Evolutionary conservation across 1,140 invertebrate genomes (phyloP), one percentile per base, ranked within the genome.

Genomic region (Globodera ellingtonae): DNA sequence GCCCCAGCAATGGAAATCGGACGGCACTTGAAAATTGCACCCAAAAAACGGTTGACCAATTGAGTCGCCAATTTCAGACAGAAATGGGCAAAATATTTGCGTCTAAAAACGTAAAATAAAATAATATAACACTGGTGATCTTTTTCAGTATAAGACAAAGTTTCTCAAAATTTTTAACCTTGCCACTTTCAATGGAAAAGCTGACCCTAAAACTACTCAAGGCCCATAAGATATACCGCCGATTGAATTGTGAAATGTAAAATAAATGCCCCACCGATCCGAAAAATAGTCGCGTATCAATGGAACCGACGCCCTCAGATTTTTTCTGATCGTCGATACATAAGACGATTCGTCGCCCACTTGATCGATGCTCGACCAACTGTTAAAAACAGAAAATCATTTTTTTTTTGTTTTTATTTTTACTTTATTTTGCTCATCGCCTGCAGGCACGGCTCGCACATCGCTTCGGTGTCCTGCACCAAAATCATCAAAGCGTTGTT

Each of bases 61-160:
- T 91, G 93, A 92, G 92, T 93, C 0, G 94, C 95, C 91, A 98
- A 97, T 89, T 96, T 95, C 13, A 97, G 93, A 89, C 96, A 98
- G 87, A 99, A 95, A 90, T 98, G 95, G 0, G 96, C 98, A 90
- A 98, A 99, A 90, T 98, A 98, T 91, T 98, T 99, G 59, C 96
- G 91, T 18, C 79, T 80, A 9, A 74, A 74, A 52, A 9, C 1
- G 18, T 8, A 59, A 48, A 18, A 52, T n/a, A 8, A 50, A 50
- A 52, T n/a, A 56, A 75, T 50, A 21, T 35, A 35, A 35, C 24
- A 24, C 35, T 35, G 35, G 35, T 35, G 35, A 35, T 35, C 35
- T 35, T 35, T 35, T 35, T 35, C 35, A 35, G 35, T 35, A 35
- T 35, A 35, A 35, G 35, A 35, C 35, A 35, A 35, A 35, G 35